phyloP scores from a whole-genome alignment of 2,797 vertebrate species.

The Rhinoraja longicauda region DNA sequence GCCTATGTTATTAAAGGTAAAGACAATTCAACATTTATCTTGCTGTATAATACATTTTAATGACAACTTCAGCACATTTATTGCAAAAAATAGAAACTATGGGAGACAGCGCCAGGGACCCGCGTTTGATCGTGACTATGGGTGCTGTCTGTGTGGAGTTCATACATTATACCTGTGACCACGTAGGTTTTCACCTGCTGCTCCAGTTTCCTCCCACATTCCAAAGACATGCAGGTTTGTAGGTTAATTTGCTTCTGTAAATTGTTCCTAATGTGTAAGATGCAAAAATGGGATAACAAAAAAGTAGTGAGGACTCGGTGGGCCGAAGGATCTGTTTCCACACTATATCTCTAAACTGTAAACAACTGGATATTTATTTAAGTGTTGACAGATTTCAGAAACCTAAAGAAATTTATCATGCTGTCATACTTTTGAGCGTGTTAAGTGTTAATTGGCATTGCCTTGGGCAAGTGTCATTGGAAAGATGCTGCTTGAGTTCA shows the following conservation, averaged over 20 bases:
- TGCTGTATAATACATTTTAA: background rate
- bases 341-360: too few relatives aligned
- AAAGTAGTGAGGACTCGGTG: too few relatives aligned
- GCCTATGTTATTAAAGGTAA: constrained; percentile 93
- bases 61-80: background rate
- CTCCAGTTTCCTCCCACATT: too few relatives aligned
- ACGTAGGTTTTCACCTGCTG: too few relatives aligned
- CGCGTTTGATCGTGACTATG: too few relatives aligned
- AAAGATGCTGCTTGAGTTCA: background rate
- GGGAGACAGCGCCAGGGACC: background rate
- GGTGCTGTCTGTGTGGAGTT: too few relatives aligned
- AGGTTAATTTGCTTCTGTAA: too few relatives aligned
- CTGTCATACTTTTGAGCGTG: background rate
- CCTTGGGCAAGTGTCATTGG: background rate
- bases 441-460: background rate
- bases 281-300: too few relatives aligned
- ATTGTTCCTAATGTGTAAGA: too few relatives aligned
- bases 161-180: too few relatives aligned
- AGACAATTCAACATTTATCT: background rate
- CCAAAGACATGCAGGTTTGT: too few relatives aligned
- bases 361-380: background rate
- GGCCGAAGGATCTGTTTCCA: too few relatives aligned
- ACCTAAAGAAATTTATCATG: background rate
- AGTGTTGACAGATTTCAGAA: background rate
- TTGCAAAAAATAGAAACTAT: background rate